Evolutionary conservation across 92 coral and sea anemone genomes (phyloP).

Genomic region (Blastomussa wellsi): DNA sequence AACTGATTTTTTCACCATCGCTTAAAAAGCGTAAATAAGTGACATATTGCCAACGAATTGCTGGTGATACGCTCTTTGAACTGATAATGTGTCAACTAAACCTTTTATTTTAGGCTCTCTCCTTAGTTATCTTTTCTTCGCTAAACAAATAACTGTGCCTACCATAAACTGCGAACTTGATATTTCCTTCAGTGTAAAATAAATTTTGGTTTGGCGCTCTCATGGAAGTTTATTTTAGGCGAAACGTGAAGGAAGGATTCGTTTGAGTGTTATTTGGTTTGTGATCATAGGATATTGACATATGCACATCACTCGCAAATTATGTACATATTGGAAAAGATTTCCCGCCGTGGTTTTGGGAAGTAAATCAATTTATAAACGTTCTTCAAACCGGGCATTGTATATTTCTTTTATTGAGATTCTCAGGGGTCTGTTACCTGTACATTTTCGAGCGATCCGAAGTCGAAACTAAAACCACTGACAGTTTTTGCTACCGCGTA

Average conservation of each 20-base stretch:
- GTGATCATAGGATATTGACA: conserved; percentile 33
- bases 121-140: conserved; percentile 29
- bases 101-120: conserved; percentile 12
- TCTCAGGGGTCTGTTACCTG: background rate
- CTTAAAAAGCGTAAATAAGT: conserved; percentile 36
- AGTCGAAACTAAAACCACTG: background rate
- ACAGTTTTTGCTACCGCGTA: background rate
- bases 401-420: background rate
- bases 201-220: conserved; percentile 41
- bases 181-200: conserved; percentile 33
- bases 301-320: conserved; percentile 23
- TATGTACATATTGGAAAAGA: conserved; percentile 11
- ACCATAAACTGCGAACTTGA: conserved; percentile 42
- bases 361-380: background rate
- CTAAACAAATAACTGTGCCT: conserved; percentile 38
- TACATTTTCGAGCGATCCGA: background rate
- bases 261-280: conserved; percentile 39
- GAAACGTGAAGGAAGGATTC: conserved; percentile 28
- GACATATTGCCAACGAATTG: conserved; percentile 66
- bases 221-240: conserved; percentile 38
- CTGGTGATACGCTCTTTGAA: conserved; percentile 45
- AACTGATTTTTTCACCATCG: background rate
- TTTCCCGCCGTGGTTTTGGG: conserved; percentile 11
- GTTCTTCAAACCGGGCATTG: background rate
- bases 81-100: conserved; percentile 54